Conservation (phyloP, 2,888 invertebrate species). For the Ormyrus thymus region DNA sequence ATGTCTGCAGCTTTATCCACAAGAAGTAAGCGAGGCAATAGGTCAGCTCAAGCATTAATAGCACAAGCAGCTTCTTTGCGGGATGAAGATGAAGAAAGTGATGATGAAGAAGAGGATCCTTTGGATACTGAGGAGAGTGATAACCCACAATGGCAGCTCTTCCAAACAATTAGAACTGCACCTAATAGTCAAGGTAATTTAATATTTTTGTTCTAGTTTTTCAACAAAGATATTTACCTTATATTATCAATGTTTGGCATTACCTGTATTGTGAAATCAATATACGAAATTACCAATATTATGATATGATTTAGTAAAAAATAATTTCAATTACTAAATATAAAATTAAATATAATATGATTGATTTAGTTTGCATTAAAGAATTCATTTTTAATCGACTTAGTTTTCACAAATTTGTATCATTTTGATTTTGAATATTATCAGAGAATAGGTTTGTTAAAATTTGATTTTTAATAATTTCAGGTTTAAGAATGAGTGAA, state of each 20-base stretch:
- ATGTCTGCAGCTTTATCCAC: conserved; percentile 68
- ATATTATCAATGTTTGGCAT: neutral
- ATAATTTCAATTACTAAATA: too few species aligned
- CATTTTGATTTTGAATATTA: neutral
- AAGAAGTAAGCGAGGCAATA: conserved; percentile 71
- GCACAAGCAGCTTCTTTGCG: conserved; percentile 79
- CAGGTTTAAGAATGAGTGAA: conserved; percentile 89
- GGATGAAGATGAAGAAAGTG: conserved; percentile 80
- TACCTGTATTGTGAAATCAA: neutral
- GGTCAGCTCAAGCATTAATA: conserved; percentile 76
- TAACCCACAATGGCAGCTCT: conserved; percentile 93
- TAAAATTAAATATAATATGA: too few species aligned
- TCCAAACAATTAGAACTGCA: conserved; percentile 86
- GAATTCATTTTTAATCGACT: too few species aligned
- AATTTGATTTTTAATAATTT: neutral
- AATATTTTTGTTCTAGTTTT: neutral
- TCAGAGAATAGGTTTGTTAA: neutral
- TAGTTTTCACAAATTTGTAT: too few species aligned
- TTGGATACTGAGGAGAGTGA: conserved; percentile 77
- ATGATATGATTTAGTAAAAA: too few species aligned
- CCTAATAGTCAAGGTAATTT: conserved; percentile 76
- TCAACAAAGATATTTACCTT: neutral
- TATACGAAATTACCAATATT: too few species aligned
- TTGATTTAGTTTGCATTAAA: too few species aligned
- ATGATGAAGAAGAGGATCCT: conserved; percentile 79